A percentile compares a stretch with the other conserved stretches of the same genome.
Evolutionary conservation across 2,888 invertebrate species (phyloP).

Genomic region (Didymodactylos carnosus): DNA sequence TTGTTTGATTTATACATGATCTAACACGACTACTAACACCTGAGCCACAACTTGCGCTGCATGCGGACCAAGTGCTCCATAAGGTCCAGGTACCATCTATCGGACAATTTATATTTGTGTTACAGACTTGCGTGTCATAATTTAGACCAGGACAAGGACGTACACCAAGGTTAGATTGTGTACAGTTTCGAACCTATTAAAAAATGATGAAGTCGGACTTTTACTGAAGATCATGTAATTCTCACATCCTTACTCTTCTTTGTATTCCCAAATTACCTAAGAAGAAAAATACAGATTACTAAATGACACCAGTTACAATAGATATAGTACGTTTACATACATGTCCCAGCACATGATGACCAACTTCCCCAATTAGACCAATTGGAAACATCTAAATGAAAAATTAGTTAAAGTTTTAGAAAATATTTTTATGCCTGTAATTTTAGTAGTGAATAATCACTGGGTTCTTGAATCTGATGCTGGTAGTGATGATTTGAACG

Average conservation of each 20-base stretch:
- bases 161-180: too few species aligned
- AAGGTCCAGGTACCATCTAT: conserved; percentile 26
- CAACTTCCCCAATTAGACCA: too few species aligned
- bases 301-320: not conserved
- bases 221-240: not conserved
- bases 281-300: not conserved
- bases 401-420: too few species aligned
- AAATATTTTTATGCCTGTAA: too few species aligned
- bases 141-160: not conserved
- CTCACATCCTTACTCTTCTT: not conserved
- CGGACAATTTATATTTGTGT: conserved; percentile 13
- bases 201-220: not conserved
- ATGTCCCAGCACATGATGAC: not conserved
- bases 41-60: conserved; percentile 23
- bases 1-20: not conserved
- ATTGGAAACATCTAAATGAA: too few species aligned
- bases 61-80: conserved; percentile 24
- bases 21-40: conserved; percentile 21
- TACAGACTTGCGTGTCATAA: not conserved
- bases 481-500: too few species aligned
- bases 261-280: not conserved
- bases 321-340: not conserved
- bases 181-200: not conserved
- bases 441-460: too few species aligned
- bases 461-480: too few species aligned